Base-by-base conservation (phyloP, 2,797 vertebrate species). In the Pagetopsis macropterus region DNA sequence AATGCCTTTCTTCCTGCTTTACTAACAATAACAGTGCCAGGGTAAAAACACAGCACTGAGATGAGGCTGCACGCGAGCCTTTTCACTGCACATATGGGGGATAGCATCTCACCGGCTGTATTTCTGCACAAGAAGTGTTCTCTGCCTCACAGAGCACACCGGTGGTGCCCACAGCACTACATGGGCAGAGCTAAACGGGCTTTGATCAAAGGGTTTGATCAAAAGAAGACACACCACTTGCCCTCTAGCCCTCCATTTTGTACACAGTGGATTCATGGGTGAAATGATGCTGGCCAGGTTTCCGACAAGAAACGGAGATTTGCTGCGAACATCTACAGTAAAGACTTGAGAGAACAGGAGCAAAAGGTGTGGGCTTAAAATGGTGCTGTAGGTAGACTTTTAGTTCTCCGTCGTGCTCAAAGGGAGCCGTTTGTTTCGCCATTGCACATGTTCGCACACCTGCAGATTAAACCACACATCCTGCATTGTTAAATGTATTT, bases 131-230 rank as follows among this genome's bases (percentile, higher is more conserved):
- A 86, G 85, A 69, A 69, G 71, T 79, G 87, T 74, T 82, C 83
- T 86, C 81, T 86, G 85, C 78, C 86, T 90, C 84, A 72, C 84
- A 61, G 86, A 89, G 90, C 88, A 89, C 88, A 87, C 88, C 87
- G 91, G 87, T 87, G 91, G 91, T 92, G 92, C 91, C 91, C 90
- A 93, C 89, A 93, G 92, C 93, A 88, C 92, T 93, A 92, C 92
- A 94, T 88, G 92, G 92, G 91, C 90, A 88, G 90, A 91, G 91
- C 91, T 94, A 93, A 93, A 93, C 87, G 89, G 86, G 88, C 93
- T 93, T 93, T 93, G 93, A 94, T 94, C 93, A 92, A 91, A 92
- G 85, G 87, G 89, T 91, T 84, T 92, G 89, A 92, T 94, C 89
- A 94, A 93, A 92, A 92, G 91, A 78, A 94, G 91, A 91, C 91